These are phyloP conservation scores for Eufriesea mexicana DNA, from an alignment of 1,140 invertebrate species.

Conservation along the genomic window DNA sequence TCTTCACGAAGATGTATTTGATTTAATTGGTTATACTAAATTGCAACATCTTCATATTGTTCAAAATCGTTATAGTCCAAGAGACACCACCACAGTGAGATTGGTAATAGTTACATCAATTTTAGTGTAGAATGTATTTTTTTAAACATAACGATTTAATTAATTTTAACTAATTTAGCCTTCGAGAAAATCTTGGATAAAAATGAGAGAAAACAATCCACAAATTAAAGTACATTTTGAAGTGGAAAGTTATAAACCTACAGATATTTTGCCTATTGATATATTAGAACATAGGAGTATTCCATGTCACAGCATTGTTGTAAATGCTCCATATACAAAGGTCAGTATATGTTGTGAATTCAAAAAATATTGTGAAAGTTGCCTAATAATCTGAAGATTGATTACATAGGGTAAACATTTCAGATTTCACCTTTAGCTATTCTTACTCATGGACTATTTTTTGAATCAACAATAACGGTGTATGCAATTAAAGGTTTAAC, in stretches of 20 bases:
- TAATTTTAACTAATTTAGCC: slow-evolving; percentile 69
- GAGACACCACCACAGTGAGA: slow-evolving; percentile 78
- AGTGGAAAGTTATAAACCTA: slow-evolving; percentile 82
- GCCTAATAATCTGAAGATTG: neutral
- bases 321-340: slow-evolving; percentile 85
- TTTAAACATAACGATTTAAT: neutral
- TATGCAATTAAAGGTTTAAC: slow-evolving; percentile 84
- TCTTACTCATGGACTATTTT: slow-evolving; percentile 72
- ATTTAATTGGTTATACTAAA: slow-evolving; percentile 86
- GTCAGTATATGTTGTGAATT: slow-evolving; percentile 73
- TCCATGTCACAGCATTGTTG: slow-evolving; percentile 87
- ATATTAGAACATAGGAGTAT: slow-evolving; percentile 83
- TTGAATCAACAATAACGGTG: slow-evolving; percentile 77
- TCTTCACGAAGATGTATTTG: slow-evolving; percentile 89
- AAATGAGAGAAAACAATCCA: slow-evolving; percentile 83
- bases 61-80: slow-evolving; percentile 89
- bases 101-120: slow-evolving; percentile 73
- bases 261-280: slow-evolving; percentile 79
- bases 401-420: slow-evolving; percentile 24
- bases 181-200: slow-evolving; percentile 81
- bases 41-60: slow-evolving; percentile 89
- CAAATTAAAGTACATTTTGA: slow-evolving; percentile 84
- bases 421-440: slow-evolving; percentile 70
- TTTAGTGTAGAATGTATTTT: neutral
- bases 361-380: neutral